These are phyloP conservation scores for Hozukius guyotensis DNA, from an alignment of 2,797 vertebrate genomes.

Conservation along the genomic window DNA sequence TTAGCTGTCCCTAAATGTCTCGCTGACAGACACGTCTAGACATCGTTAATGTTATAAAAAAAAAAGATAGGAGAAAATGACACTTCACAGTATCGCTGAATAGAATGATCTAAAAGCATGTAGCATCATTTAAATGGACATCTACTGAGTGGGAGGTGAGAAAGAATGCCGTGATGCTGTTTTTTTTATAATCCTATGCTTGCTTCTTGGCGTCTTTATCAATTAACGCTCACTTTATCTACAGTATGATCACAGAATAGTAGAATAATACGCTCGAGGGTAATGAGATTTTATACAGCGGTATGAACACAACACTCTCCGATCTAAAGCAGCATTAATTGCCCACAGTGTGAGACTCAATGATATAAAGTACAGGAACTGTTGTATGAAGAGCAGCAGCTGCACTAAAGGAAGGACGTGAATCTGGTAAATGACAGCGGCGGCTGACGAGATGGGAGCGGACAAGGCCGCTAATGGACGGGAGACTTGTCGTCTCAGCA, in stretches of 20 bases:
- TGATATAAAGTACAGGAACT: background rate
- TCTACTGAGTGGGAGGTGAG: slow-evolving; percentile 9
- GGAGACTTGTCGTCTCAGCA: slow-evolving; percentile 54
- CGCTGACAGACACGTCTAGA: slow-evolving; percentile 28
- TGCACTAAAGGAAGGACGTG: background rate
- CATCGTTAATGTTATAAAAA: slow-evolving; percentile 11
- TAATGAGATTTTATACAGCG: background rate
- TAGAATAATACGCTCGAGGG: background rate
- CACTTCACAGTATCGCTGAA: background rate
- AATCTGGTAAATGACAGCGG: slow-evolving; percentile 28
- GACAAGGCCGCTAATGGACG: slow-evolving; percentile 65
- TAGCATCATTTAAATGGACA: background rate
- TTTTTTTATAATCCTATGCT: background rate
- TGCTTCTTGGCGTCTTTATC: background rate
- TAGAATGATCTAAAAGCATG: background rate
- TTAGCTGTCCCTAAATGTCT: slow-evolving; percentile 42
- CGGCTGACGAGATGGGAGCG: slow-evolving; percentile 52
- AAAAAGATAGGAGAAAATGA: slow-evolving; percentile 3
- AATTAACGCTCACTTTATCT: background rate
- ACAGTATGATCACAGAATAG: background rate
- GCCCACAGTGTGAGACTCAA: background rate
- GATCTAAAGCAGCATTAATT: background rate
- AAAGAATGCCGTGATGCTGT: background rate
- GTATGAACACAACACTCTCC: background rate
- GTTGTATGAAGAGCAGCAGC: slow-evolving; percentile 7